These are phyloP conservation scores for Bombus polaris DNA, from an alignment of 1,140 invertebrate genomes.

Conservation along the genomic window DNA sequence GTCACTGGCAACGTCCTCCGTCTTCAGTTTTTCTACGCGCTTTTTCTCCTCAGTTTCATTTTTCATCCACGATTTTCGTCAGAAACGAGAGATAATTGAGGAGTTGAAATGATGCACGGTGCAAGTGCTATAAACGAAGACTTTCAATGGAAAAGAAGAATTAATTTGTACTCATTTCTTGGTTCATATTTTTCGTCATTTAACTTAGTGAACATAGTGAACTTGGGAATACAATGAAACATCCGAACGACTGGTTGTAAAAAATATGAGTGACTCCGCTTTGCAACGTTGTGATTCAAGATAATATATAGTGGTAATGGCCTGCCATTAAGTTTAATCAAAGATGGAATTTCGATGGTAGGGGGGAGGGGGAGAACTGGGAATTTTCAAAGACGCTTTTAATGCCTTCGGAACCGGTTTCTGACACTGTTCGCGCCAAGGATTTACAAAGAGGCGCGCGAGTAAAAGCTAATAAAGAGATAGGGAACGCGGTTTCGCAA, in stretches of 20 bases:
- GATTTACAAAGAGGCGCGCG: not conserved
- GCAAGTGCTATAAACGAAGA: too few species aligned
- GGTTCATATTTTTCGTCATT: too few species aligned
- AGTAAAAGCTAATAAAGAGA: constrained; percentile 20
- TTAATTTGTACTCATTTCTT: too few species aligned
- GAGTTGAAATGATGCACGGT: not conserved
- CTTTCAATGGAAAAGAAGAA: not conserved
- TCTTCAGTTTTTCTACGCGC: not conserved
- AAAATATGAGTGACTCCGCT: not conserved
- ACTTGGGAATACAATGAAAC: not conserved
- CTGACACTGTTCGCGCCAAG: not conserved
- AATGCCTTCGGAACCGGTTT: constrained; percentile 1
- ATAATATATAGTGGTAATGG: not conserved
- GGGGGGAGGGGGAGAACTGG: too few species aligned
- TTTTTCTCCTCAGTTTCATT: not conserved
- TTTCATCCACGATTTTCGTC: not conserved
- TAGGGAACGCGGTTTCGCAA: constrained; percentile 1
- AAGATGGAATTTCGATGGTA: not conserved
- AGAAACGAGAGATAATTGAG: not conserved
- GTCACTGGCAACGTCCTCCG: not conserved
- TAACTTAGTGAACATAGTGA: too few species aligned
- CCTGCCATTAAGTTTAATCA: not conserved
- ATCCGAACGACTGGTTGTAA: not conserved
- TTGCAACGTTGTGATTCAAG: not conserved
- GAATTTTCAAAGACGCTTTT: constrained; percentile 2